Evolutionary conservation across 1,140 invertebrate genomes (phyloP).

Genomic region (Scaptodrosophila lebanonensis): DNA sequence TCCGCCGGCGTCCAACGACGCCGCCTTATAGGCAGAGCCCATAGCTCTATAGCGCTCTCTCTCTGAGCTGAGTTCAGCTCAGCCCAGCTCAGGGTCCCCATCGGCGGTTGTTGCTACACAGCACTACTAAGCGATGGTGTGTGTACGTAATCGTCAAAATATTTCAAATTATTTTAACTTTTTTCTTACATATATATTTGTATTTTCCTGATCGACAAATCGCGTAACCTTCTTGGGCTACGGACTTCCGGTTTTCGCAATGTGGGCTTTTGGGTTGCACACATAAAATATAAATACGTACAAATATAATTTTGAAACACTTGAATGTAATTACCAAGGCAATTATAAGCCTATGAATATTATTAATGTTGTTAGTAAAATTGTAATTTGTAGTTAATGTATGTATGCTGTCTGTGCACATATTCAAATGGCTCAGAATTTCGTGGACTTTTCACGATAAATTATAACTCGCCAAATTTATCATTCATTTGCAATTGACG

Average conservation of each 20-base stretch:
- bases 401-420: no score
- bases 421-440: no score
- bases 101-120: no score
- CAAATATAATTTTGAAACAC: constrained; percentile 42
- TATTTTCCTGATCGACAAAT: constrained; percentile 16
- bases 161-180: constrained; percentile 44
- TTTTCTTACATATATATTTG: constrained; percentile 10
- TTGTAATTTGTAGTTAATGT: constrained; percentile 8
- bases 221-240: constrained; percentile 45
- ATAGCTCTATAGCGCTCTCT: no score
- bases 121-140: not conserved
- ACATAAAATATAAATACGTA: no score
- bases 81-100: no score
- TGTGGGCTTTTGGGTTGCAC: constrained; percentile 42
- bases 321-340: constrained; percentile 51
- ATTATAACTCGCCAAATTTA: no score
- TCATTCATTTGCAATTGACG: no score
- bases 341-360: constrained; percentile 65
- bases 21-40: not conserved
- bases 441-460: no score
- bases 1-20: constrained; percentile 44
- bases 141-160: constrained; percentile 57
- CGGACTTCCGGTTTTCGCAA: constrained; percentile 51
- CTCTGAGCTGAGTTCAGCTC: no score
- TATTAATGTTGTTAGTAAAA: constrained; percentile 50